Evolutionary conservation across 1,140 invertebrate genomes (phyloP).

Genomic region (Homalodisca vitripennis): DNA sequence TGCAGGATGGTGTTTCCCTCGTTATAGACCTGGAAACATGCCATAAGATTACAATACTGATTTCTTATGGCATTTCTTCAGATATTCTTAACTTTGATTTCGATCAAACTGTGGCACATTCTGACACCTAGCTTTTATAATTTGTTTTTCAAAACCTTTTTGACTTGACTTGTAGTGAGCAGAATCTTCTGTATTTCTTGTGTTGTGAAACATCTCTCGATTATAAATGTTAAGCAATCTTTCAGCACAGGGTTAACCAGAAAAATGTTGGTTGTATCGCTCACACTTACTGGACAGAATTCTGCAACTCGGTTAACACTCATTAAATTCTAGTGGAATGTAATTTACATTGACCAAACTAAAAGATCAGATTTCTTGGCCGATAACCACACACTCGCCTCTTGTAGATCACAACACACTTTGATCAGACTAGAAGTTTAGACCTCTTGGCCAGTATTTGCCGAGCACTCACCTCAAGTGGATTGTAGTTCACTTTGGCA

Average conservation of each 20-base stretch:
- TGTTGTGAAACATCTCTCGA: neutral
- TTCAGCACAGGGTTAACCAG: no score
- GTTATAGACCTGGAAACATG: neutral
- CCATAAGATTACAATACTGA: neutral
- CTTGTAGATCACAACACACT: no score
- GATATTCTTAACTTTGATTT: no score
- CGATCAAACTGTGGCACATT: neutral
- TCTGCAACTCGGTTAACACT: neutral
- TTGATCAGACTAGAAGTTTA: no score
- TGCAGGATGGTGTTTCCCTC: conserved; percentile 5
- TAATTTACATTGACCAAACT: neutral
- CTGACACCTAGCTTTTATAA: neutral
- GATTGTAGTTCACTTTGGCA: neutral
- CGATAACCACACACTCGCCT: no score
- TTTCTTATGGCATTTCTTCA: no score
- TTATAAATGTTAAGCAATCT: neutral
- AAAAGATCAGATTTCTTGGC: no score
- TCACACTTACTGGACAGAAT: neutral
- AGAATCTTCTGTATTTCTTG: neutral
- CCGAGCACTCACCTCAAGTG: neutral
- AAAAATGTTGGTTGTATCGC: no score
- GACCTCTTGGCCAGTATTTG: no score
- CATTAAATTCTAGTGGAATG: neutral
- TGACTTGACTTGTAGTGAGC: neutral
- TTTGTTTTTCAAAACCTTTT: neutral